Conservation (phyloP, 35 echinoderm and acorn worm species). For the Hemicentrotus pulcherrimus region DNA sequence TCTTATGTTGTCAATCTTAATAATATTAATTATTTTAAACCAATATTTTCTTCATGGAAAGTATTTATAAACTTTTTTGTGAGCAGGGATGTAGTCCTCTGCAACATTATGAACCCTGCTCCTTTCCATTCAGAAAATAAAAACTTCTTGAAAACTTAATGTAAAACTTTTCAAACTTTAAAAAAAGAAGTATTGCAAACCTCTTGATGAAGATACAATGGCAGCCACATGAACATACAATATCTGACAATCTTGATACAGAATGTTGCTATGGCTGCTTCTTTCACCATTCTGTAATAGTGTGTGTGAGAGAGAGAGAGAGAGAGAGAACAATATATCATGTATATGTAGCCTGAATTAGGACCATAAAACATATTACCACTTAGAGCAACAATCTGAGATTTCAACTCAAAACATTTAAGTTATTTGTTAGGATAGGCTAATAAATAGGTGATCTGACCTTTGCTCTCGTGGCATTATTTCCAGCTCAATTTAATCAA, state of each 20-base stretch:
- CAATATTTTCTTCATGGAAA: too few relatives aligned
- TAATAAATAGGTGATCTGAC: too few relatives aligned
- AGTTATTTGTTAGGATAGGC: too few relatives aligned
- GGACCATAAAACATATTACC: too few relatives aligned
- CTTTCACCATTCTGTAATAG: slow-evolving; percentile 69
- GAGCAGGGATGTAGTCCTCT: too few relatives aligned
- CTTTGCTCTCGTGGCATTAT: too few relatives aligned
- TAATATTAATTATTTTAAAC: too few relatives aligned
- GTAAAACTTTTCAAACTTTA: background rate
- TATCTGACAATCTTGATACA: slow-evolving; percentile 87
- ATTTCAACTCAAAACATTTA: too few relatives aligned
- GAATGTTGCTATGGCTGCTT: slow-evolving; percentile 74
- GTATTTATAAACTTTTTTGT: too few relatives aligned
- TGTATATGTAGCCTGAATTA: background rate
- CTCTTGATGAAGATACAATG: slow-evolving; percentile 81
- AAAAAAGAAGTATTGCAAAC: slow-evolving; percentile 39
- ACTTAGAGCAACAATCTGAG: too few relatives aligned
- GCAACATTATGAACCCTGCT: background rate
- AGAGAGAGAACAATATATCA: background rate
- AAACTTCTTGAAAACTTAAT: background rate
- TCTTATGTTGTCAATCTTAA: too few relatives aligned
- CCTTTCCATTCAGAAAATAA: background rate
- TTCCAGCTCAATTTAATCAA: too few relatives aligned
- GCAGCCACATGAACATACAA: slow-evolving; percentile 93
- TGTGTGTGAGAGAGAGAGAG: background rate